Percentiles rank a stretch among this genome's conserved stretches.
Evolutionary conservation across 2,113 vertebrate genomes (phyloP).

Genomic region (Ranitomeya variabilis): DNA sequence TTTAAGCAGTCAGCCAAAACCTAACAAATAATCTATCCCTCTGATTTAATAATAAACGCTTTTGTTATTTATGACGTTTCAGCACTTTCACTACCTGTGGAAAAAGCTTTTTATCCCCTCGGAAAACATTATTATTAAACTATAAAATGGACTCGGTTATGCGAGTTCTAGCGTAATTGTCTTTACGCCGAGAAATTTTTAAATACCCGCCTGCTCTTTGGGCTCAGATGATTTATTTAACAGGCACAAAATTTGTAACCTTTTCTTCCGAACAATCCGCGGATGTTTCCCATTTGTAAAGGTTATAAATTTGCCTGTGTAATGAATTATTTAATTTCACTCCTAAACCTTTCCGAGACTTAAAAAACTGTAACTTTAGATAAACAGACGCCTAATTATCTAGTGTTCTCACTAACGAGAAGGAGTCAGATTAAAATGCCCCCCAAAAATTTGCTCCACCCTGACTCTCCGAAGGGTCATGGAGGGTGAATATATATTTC

Average conservation of each 20-base stretch:
- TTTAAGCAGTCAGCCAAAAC: neutral
- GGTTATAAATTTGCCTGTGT: slow-evolving; percentile 56
- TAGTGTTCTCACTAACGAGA: neutral
- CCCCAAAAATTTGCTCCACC: neutral
- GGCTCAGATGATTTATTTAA: slow-evolving; percentile 56
- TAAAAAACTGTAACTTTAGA: slow-evolving; percentile 46
- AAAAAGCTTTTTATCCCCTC: neutral
- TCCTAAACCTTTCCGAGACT: slow-evolving; percentile 27
- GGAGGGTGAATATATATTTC: slow-evolving; percentile 52
- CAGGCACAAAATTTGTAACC: slow-evolving; percentile 55
- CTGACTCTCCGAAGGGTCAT: neutral
- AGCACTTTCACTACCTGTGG: neutral
- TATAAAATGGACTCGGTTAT: neutral
- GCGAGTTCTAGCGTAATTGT: neutral
- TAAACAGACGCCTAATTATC: slow-evolving; percentile 45
- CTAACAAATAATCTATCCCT: neutral
- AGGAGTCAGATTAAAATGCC: neutral
- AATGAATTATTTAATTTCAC: slow-evolving; percentile 53
- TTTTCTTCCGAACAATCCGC: slow-evolving; percentile 49
- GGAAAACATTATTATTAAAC: neutral
- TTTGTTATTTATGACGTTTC: neutral
- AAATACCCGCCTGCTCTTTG: slow-evolving; percentile 51
- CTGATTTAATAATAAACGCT: neutral
- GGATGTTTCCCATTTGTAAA: slow-evolving; percentile 57
- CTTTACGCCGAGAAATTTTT: slow-evolving; percentile 23